phyloP scores from a whole-genome alignment of 2,113 vertebrate species.

The Sebastes fasciatus region DNA sequence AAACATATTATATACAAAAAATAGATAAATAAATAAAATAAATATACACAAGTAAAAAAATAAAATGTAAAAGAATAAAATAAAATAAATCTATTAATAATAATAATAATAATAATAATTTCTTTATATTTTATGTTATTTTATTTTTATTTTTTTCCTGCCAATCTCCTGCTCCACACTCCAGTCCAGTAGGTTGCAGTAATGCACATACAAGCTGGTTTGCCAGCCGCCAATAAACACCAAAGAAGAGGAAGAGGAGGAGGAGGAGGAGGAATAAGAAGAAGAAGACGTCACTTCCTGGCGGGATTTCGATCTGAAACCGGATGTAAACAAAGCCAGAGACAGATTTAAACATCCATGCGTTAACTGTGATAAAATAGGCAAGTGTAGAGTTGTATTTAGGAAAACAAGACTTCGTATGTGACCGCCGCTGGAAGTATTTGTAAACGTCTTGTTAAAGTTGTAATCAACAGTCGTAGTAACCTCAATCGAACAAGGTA shows the following conservation, averaged over 20 bases:
- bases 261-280: background rate
- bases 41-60: too few relatives aligned
- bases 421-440: background rate
- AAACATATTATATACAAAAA: too few relatives aligned
- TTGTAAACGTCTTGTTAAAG: too few relatives aligned
- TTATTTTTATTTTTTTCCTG: too few relatives aligned
- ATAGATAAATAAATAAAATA: too few relatives aligned
- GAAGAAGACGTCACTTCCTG: conserved; percentile 56
- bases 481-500: background rate
- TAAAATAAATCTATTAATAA: too few relatives aligned
- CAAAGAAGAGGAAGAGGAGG: background rate
- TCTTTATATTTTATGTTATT: too few relatives aligned
- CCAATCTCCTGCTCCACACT: too few relatives aligned
- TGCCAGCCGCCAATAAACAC: background rate
- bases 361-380: background rate
- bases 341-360: too few relatives aligned
- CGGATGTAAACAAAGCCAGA: conserved; percentile 38
- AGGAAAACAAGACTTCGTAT: background rate
- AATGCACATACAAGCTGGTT: background rate
- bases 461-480: too few relatives aligned
- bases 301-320: conserved; percentile 47
- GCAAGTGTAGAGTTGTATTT: background rate
- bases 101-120: too few relatives aligned
- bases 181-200: background rate
- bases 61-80: too few relatives aligned